Conservation (phyloP, 2,888 invertebrate species). For the Rhagophthalmus giganteus region DNA sequence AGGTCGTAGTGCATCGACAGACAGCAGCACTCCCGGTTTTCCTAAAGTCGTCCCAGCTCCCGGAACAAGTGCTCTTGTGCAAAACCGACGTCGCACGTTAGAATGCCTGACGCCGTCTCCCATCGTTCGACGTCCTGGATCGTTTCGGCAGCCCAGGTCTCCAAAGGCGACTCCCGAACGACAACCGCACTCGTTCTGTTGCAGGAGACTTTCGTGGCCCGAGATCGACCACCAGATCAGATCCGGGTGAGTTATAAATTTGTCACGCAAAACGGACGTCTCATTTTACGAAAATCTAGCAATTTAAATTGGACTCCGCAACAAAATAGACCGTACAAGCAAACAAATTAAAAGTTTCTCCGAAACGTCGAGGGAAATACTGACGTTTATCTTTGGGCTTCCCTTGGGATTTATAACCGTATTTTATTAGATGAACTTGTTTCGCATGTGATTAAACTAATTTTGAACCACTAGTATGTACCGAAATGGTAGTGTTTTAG, state of each 20-base stretch:
- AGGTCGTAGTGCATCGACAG: slow-evolving; percentile 53
- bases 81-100: slow-evolving; percentile 61
- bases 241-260: slow-evolving; percentile 75
- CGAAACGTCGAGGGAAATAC: too few relatives aligned
- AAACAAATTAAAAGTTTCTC: too few relatives aligned
- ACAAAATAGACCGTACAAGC: too few relatives aligned
- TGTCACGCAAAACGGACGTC: too few relatives aligned
- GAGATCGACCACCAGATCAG: slow-evolving; percentile 82
- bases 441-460: too few relatives aligned
- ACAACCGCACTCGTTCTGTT: slow-evolving; percentile 74
- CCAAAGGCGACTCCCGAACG: slow-evolving; percentile 55
- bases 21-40: slow-evolving; percentile 62
- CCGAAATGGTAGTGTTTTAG: too few relatives aligned
- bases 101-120: slow-evolving; percentile 57
- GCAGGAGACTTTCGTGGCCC: slow-evolving; percentile 79
- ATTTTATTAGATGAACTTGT: too few relatives aligned
- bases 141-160: slow-evolving; percentile 59
- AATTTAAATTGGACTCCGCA: too few relatives aligned
- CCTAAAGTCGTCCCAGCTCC: slow-evolving; percentile 74
- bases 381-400: too few relatives aligned
- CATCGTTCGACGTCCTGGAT: slow-evolving; percentile 55
- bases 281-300: too few relatives aligned
- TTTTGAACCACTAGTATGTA: too few relatives aligned
- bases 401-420: too few relatives aligned
- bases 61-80: slow-evolving; percentile 62